Percentiles rank a stretch among this genome's conserved stretches.
Evolutionary conservation across 1,140 invertebrate genomes (phyloP).

Genomic region (Caenorhabditis elegans): WBcel235 BX284602.5:11270501-11271000

Average conservation of each 20-base stretch:
- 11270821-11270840: constrained; percentile 67
- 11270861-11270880: constrained; percentile 66
- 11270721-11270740: constrained; percentile 65
- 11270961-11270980: constrained; percentile 42
- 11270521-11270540: constrained; percentile 65
- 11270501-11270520: constrained; percentile 62
- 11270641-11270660: constrained; percentile 67
- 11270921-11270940: constrained; percentile 62
- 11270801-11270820: constrained; percentile 63
- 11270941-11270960: constrained; percentile 61
- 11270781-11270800: constrained; percentile 66
- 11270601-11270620: constrained; percentile 63
- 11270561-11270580: constrained; percentile 65
- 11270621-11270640: constrained; percentile 66
- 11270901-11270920: constrained; percentile 61
- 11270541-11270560: constrained; percentile 66
- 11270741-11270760: constrained; percentile 65
- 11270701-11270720: constrained; percentile 65
- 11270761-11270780: constrained; percentile 65
- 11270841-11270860: constrained; percentile 63
- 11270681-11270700: constrained; percentile 66
- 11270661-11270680: constrained; percentile 65
- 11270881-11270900: constrained; percentile 66
- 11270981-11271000: neutral
- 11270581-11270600: constrained; percentile 67